These are phyloP conservation scores for Dendrolimus houi DNA, from an alignment of 2,888 invertebrate genomes.

Conservation along the genomic window DNA sequence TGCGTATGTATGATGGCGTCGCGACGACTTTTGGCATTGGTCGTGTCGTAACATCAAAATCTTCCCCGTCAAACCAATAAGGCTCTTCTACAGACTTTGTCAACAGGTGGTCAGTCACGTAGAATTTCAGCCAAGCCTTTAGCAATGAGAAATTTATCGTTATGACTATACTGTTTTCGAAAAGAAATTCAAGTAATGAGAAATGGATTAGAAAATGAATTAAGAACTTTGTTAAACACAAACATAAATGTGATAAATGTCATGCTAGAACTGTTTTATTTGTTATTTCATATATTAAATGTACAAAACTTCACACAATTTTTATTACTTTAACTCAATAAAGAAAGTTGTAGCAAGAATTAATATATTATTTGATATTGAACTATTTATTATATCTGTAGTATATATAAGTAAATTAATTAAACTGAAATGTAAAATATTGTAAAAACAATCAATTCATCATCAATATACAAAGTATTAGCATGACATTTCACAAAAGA, in stretches of 20 bases:
- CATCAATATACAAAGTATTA: not conserved
- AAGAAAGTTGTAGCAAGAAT: no score
- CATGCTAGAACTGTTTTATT: not conserved
- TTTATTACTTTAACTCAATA: no score
- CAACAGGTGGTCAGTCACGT: conserved; percentile 71
- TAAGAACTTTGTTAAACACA: conserved; percentile 1
- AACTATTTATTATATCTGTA: no score
- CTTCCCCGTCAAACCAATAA: conserved; percentile 61
- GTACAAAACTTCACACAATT: no score
- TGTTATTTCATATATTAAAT: no score
- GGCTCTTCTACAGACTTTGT: conserved; percentile 68
- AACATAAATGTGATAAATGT: not conserved
- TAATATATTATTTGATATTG: no score
- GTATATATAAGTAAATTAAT: no score
- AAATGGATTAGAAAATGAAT: not conserved
- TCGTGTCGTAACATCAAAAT: conserved; percentile 53
- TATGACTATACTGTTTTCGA: conserved; percentile 20
- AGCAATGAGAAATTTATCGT: conserved; percentile 56
- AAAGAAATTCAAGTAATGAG: conserved; percentile 5
- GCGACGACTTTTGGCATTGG: conserved; percentile 50
- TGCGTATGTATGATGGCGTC: conserved; percentile 49
- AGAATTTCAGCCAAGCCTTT: conserved; percentile 77
- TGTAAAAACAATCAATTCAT: no score
- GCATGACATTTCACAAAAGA: not conserved
- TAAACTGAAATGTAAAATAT: no score